These are phyloP conservation scores for Rhadina sibilatrix DNA, from an alignment of 2,113 vertebrate genomes.

Conservation along the genomic window DNA sequence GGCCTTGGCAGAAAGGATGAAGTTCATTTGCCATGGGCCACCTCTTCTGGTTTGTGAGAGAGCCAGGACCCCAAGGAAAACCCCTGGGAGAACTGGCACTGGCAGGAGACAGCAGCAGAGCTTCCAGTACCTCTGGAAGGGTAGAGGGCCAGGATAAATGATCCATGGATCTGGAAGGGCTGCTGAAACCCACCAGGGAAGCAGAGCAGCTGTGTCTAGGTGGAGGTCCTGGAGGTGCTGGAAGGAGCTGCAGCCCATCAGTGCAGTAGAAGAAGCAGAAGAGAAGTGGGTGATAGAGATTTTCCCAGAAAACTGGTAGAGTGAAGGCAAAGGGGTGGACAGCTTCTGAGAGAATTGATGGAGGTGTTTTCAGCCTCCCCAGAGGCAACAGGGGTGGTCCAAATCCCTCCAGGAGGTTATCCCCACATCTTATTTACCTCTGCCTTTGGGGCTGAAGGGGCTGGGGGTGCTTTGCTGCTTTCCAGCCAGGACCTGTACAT, in stretches of 20 bases:
- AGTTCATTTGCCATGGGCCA: background rate
- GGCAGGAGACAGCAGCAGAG: background rate
- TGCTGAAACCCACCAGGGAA: background rate
- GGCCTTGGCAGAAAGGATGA: background rate
- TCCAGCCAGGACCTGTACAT: background rate
- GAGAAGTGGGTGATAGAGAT: background rate
- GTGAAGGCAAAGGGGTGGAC: background rate
- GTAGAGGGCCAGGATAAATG: background rate
- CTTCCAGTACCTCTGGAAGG: background rate
- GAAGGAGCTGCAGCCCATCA: background rate
- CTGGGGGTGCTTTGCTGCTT: background rate
- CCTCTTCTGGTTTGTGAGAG: background rate
- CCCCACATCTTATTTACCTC: background rate
- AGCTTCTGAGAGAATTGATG: background rate
- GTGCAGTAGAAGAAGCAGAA: background rate
- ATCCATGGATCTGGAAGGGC: background rate
- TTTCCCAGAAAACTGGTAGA: background rate
- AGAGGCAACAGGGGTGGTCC: background rate
- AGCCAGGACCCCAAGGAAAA: background rate
- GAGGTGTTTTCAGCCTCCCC: background rate
- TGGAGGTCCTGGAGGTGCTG: background rate
- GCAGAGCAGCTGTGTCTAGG: background rate
- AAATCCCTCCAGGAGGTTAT: background rate
- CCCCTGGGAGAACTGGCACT: background rate
- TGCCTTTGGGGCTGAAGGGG: too few species aligned